A percentile compares a stretch with the other conserved stretches of the same genome.
Evolutionary conservation across 2,797 vertebrate species (phyloP).

Genomic region (Tragopan temminckii): DNA sequence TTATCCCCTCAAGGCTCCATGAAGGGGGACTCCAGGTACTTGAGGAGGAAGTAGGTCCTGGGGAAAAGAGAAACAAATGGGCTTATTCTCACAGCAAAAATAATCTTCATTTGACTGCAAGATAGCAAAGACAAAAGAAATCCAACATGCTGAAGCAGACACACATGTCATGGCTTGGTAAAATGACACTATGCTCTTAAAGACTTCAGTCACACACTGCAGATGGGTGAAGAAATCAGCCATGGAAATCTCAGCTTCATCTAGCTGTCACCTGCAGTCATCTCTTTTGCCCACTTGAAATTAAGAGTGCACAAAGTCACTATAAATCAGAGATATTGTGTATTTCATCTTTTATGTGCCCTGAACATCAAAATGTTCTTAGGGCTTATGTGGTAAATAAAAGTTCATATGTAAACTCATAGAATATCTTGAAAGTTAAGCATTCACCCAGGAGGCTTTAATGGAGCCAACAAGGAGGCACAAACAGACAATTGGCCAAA

Average conservation of each 20-base stretch:
- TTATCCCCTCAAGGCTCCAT: background rate
- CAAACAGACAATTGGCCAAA: background rate
- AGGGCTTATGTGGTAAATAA: background rate
- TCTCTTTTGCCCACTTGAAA: background rate
- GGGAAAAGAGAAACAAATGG: background rate
- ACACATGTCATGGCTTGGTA: background rate
- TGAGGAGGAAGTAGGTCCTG: fast-evolving
- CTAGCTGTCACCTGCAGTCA: background rate
- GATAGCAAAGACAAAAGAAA: background rate
- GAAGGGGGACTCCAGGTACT: background rate
- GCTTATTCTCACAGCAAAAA: background rate
- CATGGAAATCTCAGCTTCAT: background rate
- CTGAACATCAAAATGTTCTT: background rate
- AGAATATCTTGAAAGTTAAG: background rate
- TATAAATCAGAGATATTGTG: background rate
- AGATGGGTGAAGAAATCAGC: background rate
- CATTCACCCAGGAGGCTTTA: background rate
- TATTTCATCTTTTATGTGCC: background rate
- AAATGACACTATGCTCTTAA: background rate
- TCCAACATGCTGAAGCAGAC: background rate
- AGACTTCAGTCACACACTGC: background rate
- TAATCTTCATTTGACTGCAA: background rate
- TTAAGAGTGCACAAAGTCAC: background rate
- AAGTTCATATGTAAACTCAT: background rate
- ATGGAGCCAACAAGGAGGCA: background rate